phyloP scores from a whole-genome alignment of 2,797 vertebrate genomes.

The Capromys pilorides region DNA sequence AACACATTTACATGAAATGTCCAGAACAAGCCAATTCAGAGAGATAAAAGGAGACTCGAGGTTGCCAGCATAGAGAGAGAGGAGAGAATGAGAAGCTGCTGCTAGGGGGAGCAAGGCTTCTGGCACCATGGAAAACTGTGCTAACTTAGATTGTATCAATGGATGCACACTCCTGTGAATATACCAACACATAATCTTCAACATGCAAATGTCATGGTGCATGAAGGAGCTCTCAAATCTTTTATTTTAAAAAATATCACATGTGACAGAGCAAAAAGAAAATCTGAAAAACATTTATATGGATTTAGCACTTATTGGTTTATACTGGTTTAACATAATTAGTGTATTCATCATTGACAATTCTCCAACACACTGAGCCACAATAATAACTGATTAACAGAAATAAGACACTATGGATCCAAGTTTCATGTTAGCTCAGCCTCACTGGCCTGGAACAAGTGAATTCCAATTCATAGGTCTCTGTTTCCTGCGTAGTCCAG shows the following conservation, averaged over 20 bases:
- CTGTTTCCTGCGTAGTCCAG: background rate
- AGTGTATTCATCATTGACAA: fast-evolving
- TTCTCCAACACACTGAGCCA: background rate
- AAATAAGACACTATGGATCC: background rate
- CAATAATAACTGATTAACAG: background rate
- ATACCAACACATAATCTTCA: background rate
- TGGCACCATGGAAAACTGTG: background rate
- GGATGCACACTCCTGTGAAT: background rate
- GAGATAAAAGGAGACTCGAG: background rate
- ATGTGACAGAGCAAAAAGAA: background rate
- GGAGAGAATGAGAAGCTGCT: background rate
- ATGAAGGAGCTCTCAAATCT: background rate
- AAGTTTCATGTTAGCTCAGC: background rate
- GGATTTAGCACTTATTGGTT: background rate
- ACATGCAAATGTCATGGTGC: background rate
- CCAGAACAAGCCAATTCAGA: background rate
- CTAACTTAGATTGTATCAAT: background rate
- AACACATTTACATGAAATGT: background rate
- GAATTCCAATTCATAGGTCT: background rate
- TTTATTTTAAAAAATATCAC: background rate
- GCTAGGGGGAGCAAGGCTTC: too few species aligned
- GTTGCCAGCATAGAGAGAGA: background rate
- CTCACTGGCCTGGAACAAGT: background rate
- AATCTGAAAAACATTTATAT: background rate
- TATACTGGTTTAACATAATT: background rate